Evolutionary conservation across 2,113 vertebrate genomes (phyloP), one percentile per base, ranked within the genome.

Genomic region (Gasterosteus nipponicus): DNA sequence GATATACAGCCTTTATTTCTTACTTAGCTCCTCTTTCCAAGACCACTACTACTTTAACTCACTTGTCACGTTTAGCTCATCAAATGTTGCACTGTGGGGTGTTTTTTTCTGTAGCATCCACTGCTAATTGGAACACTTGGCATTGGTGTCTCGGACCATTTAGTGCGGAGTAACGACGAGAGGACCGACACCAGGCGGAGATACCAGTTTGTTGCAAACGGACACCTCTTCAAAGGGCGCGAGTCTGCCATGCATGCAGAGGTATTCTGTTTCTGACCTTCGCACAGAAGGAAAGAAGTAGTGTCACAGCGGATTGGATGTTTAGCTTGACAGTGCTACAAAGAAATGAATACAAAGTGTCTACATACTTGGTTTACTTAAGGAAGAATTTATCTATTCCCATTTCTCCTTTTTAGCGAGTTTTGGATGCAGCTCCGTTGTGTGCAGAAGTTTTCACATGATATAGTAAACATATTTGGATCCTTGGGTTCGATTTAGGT

Each of bases 171-270:
- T 70, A 79, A 75, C 75, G 51, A 67, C 71, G 62, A 80, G 54
- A 90, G 82, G 82, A 88, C 75, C 56, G 73, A 87, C 87, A 78
- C 57, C 60, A 68, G 65, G 60, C 77, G 56, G 77, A 68, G 73
- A 82, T 82, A 82, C 79, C 83, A 82, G 75, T 79, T 73, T 85
- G 67, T n/a, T 86, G 78, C 71, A 92, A 93, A 62, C 70, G 2
- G 85, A 91, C 83, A 90, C 84, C 67, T 82, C 88, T 90, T 92
- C 89, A 92, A 91, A 93, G 86, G 66, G 46, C 71, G 35, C 14
- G 8, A 62, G 69, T 73, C 83, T 74, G 81, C 83, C 84, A 86
- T 77, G 75, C 73, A 51, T 62, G 78, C 75, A 73, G 79, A 58
- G 64, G 64, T 83, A 80, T 90, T 70, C 31, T 73, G 56, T 87